Evolutionary conservation across 2,888 invertebrate species (phyloP).

Genomic region (Agriotes lineatus): DNA sequence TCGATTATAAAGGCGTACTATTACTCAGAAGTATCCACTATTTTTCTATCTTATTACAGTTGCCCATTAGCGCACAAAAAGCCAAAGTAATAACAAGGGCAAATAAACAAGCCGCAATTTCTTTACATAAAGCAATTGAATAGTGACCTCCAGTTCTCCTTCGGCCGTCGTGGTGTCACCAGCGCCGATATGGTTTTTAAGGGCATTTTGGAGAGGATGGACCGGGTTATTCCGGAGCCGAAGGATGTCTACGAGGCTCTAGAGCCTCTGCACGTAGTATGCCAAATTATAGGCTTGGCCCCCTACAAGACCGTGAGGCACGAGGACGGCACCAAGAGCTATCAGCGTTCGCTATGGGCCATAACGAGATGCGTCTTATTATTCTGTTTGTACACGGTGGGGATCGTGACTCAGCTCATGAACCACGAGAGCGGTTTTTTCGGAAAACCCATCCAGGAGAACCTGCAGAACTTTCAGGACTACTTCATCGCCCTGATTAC

Average conservation of each 20-base stretch:
- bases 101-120: neutral
- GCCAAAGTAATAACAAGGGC: neutral
- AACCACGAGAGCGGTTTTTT: slow-evolving; percentile 13
- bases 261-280: slow-evolving; percentile 37
- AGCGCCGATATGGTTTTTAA: slow-evolving; percentile 16
- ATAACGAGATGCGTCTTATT: slow-evolving; percentile 23
- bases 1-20: neutral
- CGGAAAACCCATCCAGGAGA: slow-evolving; percentile 28
- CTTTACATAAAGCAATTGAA: neutral
- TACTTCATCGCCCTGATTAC: slow-evolving; percentile 44
- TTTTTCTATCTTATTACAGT: neutral
- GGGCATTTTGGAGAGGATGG: neutral
- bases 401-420: slow-evolving; percentile 3
- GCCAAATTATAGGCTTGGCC: slow-evolving; percentile 40
- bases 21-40: neutral
- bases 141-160: neutral
- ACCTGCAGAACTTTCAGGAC: slow-evolving; percentile 44
- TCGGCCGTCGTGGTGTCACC: neutral
- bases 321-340: slow-evolving; percentile 20
- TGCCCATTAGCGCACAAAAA: neutral
- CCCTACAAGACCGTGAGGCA: slow-evolving; percentile 35
- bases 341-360: slow-evolving; percentile 20
- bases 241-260: slow-evolving; percentile 41
- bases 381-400: slow-evolving; percentile 13
- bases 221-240: slow-evolving; percentile 19